Base-by-base conservation (phyloP, 2,113 vertebrate genomes). In the Puffinus mauretanicus region DNA sequence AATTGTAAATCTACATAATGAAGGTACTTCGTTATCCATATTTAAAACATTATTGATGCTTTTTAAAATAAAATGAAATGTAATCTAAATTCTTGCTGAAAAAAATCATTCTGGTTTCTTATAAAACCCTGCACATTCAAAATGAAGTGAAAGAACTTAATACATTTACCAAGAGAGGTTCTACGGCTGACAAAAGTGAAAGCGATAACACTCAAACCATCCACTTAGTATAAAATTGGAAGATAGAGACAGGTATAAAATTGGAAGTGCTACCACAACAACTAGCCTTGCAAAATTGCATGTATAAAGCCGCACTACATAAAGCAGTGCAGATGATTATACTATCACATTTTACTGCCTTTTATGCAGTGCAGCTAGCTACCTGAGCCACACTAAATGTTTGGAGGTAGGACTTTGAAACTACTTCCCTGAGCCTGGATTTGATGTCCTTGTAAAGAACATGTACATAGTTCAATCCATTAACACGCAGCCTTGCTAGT, bases 281-380 rank as follows among this genome's bases (percentile, higher is more conserved):
- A 32, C 30, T 13, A 79, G 14, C 32, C 14, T 64, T n/a, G 34
- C 36, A 73, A 85, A 83, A 58, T 1, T 40, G 15, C 6, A 17
- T 19, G 10, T 22, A 47, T 1, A 69, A 30, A 85, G 29, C 25
- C 4, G 2, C 26, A 46, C 20, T 26, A 52, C 5, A 60, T 29
- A 21, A 61, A 79, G 26, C 18, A 52, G 26, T 11, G 11, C 18
- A 65, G 22, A 34, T 62, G 17, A 81, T 11, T 17, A 32, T 3
- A 46, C 9, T 17, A 25, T 10, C 3, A 2, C 21, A 40, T 46
- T 72, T 83, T 32, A 75, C 2, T 3, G 3, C 7, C 9, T 77
- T 72, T 42, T 42, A 69, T 9, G 7, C 13, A 89, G 72, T 0
- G 0, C 1, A 1, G 36, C 16, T 84, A 32, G 40, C 22, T 76